These are phyloP conservation scores for Syngnathoides biaculeatus DNA, from an alignment of 2,113 vertebrate species.

Conservation along the genomic window DNA sequence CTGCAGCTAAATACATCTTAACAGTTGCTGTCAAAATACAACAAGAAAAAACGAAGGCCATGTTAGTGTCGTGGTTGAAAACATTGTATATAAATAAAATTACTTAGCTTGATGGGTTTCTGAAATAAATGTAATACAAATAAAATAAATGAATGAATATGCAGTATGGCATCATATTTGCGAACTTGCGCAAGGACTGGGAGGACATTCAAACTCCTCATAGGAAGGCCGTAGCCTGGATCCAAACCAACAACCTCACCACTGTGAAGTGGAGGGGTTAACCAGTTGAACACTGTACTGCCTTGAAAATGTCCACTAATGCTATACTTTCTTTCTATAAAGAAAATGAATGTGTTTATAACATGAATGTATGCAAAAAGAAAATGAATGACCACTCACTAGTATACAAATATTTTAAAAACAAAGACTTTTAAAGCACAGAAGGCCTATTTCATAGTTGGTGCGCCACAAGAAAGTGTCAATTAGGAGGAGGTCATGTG, in stretches of 20 bases:
- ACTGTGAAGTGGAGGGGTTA: too few species aligned
- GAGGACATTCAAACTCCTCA: too few species aligned
- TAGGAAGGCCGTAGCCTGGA: too few species aligned
- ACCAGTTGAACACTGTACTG: too few species aligned
- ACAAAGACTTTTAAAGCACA: background rate
- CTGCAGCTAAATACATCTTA: background rate
- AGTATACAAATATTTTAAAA: background rate
- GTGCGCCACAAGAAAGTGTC: constrained; percentile 4
- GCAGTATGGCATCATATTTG: too few species aligned
- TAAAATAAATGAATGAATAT: background rate
- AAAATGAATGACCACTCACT: background rate
- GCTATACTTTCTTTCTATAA: background rate
- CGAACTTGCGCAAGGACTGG: too few species aligned
- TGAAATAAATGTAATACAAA: background rate
- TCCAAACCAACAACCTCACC: too few species aligned
- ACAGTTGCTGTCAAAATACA: background rate
- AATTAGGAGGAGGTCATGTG: constrained; percentile 44
- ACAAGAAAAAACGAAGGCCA: background rate
- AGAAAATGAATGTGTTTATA: background rate
- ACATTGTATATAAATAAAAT: background rate
- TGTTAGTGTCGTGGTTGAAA: background rate
- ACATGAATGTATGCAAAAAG: too few species aligned
- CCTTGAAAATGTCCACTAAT: background rate
- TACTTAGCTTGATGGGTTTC: background rate
- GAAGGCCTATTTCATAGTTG: constrained; percentile 17